These are phyloP conservation scores for Adrianichthys oophorus DNA, from an alignment of 2,797 vertebrate genomes.

Conservation along the genomic window DNA sequence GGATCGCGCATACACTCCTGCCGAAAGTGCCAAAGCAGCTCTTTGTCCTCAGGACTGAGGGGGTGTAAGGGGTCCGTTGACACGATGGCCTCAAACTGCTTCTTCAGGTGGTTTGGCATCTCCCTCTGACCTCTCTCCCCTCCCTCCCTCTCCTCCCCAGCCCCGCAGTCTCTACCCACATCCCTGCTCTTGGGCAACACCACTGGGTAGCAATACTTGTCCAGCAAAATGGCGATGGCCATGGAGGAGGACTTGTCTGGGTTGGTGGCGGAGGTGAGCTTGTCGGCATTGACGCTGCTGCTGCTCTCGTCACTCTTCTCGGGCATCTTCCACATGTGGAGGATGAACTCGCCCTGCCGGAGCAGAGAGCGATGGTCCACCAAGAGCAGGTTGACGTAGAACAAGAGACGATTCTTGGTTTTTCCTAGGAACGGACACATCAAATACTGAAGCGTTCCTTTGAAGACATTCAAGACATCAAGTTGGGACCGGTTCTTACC, in stretches of 20 bases:
- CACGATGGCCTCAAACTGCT: conserved; percentile 93
- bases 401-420: conserved; percentile 90
- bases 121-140: conserved; percentile 86
- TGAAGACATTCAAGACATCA: background rate
- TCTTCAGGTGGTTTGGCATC: conserved; percentile 97
- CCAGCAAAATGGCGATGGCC: conserved; percentile 91
- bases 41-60: conserved; percentile 95
- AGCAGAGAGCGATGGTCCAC: conserved; percentile 95
- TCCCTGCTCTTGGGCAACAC: conserved; percentile 91
- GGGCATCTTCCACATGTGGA: conserved; percentile 98
- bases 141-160: conserved; percentile 68
- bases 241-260: conserved; percentile 93
- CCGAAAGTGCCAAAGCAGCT: conserved; percentile 96
- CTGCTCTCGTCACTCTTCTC: conserved; percentile 94
- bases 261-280: conserved; percentile 96
- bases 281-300: conserved; percentile 95
- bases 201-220: conserved; percentile 95
- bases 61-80: conserved; percentile 92
- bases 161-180: conserved; percentile 44
- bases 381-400: conserved; percentile 94
- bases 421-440: conserved; percentile 46
- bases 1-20: conserved; percentile 93
- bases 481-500: conserved; percentile 44
- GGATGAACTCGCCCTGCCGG: conserved; percentile 92
- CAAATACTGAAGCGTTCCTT: background rate